Base-by-base conservation (phyloP, 2,888 invertebrate species). In the Rhimphoctona megacephalus region DNA sequence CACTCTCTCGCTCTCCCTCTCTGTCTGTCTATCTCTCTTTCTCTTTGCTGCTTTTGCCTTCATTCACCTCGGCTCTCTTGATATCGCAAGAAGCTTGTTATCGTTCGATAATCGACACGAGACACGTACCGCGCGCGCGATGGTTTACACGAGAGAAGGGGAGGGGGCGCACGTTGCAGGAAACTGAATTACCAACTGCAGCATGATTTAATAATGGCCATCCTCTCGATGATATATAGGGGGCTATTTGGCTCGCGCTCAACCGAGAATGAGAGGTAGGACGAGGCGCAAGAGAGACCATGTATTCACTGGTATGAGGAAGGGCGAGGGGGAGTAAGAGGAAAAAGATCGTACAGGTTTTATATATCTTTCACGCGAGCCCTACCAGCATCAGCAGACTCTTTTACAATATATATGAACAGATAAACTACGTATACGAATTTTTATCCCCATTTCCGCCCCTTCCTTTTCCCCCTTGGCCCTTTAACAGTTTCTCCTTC, bases 161-260 rank as follows among this genome's bases (percentile, higher is more conserved):
- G 54, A 25, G 57, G 69, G 5, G 64, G 88, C 83, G 89, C 90
- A 91, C 90, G 91, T 91, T 88, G 89, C 90, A 87, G 90, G 90
- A 92, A 92, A 92, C 92, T 91, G 92, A 92, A 92, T 92, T 92
- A 91, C 92, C 91, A 90, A 91, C 91, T 90, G 90, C 89, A 87
- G 90, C 88, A 91, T 92, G 92, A 92, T 92, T 92, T 92, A 92
- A 92, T 92, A 92, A 92, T 90, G 90, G 86, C 90, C 88, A 86
- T 85, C 86, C 80, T 67, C 89, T 67, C 83, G 84, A 88, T 90
- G 88, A 90, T 90, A 90, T 90, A 89, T 89, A 88, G 88, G 57
- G 76, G 70, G 89, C 88, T 89, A 90, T 90, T 91, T 91, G 91
- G 90, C 91, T 89, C 88, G 87, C 61, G 86, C 88, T 91, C 90